Evolutionary conservation across 92 coral and sea anemone genomes (phyloP).

Genomic region (Umimayanthus chanpuru): DNA sequence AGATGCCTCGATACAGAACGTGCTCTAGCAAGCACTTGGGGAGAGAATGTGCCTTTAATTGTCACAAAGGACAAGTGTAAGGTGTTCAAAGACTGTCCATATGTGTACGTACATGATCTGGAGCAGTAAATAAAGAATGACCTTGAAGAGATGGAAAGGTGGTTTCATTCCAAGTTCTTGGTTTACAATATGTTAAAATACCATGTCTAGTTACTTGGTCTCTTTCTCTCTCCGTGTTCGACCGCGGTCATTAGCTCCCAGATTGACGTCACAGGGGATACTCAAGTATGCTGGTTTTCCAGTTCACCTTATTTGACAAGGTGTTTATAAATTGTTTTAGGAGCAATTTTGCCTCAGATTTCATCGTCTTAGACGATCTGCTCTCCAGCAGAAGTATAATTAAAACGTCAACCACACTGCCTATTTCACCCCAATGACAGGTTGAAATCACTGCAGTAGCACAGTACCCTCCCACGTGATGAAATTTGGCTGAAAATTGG

Average conservation of each 20-base stretch:
- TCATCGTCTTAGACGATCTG: neutral
- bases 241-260: no score
- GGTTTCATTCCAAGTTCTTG: neutral
- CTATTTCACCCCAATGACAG: neutral
- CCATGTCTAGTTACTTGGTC: neutral
- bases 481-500: neutral
- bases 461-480: neutral
- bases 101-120: neutral
- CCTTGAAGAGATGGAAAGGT: conserved; percentile 18
- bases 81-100: neutral
- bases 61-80: neutral
- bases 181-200: neutral
- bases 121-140: neutral
- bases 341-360: no score
- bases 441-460: neutral
- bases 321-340: no score
- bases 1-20: no score
- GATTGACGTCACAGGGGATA: no score
- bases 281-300: no score
- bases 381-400: neutral
- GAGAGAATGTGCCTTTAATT: neutral
- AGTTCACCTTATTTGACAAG: no score
- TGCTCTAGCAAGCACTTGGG: neutral
- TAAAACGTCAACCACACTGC: neutral
- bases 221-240: no score